Evolutionary conservation across 2,113 vertebrate genomes (phyloP), one percentile per base, ranked within the genome.

Genomic region (Maccullochella peelii): DNA sequence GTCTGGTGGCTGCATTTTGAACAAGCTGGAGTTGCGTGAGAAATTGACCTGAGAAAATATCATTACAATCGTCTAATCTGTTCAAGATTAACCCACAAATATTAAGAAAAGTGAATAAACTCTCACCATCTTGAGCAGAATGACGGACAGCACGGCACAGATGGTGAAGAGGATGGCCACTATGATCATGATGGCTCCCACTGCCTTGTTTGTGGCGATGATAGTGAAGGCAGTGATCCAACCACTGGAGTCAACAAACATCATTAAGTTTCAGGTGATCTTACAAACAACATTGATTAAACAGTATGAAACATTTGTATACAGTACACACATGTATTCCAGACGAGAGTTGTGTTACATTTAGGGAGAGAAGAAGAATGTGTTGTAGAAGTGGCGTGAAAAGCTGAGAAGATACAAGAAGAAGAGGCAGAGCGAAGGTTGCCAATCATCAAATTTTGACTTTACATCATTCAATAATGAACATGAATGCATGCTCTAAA

Each of bases 41-140:
- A 40, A 40, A 40, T 8, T 6, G 38, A 40, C 38, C 38, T 40
- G 38, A 40, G 38, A 40, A 40, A 40, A 40, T 40, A n/a, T 6
- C 38, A 1, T 40, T 40, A 40, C 8, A 40, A 8, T 40, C 6
- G 38, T 40, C 38, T 40, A 40, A 42, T 42, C 40, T 42, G 40
- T 38, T 38, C 38, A 38, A 38, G 38, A 42, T 42, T 9, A 42
- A 25, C 36, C 12, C 5, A 54, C n/a, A n/a, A 9, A 75, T 14
- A 38, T 25, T 0, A 71, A 47, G 6, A n/a, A 27, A 59, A 6
- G 23, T 21, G 20, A 47, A 36, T 0, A 8, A 27, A 82, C 11
- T 67, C 97, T 95, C 87, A 99, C 98, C 97, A 96, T 97, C 93
- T 99, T 98, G 38, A 99, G 94, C 71, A 99, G 95, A 89, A 99